phyloP scores from a whole-genome alignment of 2,113 vertebrate genomes.

The Puntigrus tetrazona region DNA sequence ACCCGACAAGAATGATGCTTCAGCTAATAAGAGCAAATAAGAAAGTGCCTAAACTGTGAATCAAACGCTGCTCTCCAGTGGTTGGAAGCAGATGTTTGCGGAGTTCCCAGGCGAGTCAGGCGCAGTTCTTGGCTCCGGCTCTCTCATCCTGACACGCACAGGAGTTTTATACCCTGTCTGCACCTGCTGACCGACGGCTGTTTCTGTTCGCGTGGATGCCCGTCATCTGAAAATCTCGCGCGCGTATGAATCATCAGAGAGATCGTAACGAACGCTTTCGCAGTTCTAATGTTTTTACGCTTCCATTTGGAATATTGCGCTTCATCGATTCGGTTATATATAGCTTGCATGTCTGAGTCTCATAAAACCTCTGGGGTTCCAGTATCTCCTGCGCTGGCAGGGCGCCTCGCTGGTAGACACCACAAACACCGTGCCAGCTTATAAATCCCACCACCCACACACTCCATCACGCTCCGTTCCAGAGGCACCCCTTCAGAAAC shows the following conservation, averaged over 20 bases:
- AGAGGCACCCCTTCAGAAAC: slow-evolving; percentile 63
- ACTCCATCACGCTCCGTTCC: slow-evolving; percentile 49
- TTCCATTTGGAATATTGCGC: not conserved
- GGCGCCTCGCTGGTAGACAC: slow-evolving; percentile 36
- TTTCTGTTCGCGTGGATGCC: not conserved
- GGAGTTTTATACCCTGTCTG: slow-evolving; percentile 1
- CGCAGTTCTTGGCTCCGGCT: slow-evolving; percentile 35
- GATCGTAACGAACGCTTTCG: not conserved
- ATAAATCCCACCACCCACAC: slow-evolving; percentile 48
- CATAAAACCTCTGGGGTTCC: slow-evolving; percentile 12
- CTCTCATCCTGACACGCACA: slow-evolving; percentile 33
- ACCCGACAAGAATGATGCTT: not conserved
- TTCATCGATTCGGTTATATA: not conserved
- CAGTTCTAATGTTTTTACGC: not conserved
- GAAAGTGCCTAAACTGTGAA: not conserved
- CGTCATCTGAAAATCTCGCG: not conserved
- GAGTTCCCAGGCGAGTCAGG: slow-evolving; percentile 37
- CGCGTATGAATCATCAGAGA: not conserved
- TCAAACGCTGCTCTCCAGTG: not conserved
- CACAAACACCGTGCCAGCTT: slow-evolving; percentile 44
- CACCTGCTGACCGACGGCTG: slow-evolving; percentile 42
- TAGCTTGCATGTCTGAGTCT: not conserved
- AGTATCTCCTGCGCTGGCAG: slow-evolving; percentile 25
- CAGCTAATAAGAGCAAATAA: not conserved
- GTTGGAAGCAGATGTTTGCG: slow-evolving; percentile 35